Evolutionary conservation across 64 coral and sea anemone species (phyloP), one percentile per base, ranked within the genome.

Genomic region (Anthopleura sola): DNA sequence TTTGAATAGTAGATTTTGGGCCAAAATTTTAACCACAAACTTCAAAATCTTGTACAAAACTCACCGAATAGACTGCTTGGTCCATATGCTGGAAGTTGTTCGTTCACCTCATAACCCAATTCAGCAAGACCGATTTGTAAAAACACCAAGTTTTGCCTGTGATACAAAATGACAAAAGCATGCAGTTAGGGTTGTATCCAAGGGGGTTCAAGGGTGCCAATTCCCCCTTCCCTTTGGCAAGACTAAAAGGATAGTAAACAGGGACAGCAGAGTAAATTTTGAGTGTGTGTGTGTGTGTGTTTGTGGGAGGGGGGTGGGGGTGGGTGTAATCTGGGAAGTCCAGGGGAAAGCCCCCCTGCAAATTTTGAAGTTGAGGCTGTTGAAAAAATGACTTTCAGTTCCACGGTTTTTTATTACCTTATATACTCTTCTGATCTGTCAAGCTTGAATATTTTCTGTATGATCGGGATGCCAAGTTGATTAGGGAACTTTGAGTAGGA

Each of bases 401-500:
- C 39, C 39, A 2, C 50, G 1, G n/a, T n/a, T n/a, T 12, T 12
- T 69, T 10, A 23, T 80, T 81, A 91, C 89, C 83, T 85, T 37
- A 85, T 78, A 29, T 91, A 85, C 47, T 86, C 55, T 11, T 78
- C 57, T 26, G 78, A 85, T 44, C 78, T 79, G 68, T 91, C 86
- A 20, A 60, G 48, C 74, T 15, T 60, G 26, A 78, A 75, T 13
- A 0, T 23, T 29, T 81, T 2, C 46, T 78, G 75, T 85, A 91
- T 44, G 31, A 85, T 56, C 17, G 60, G 44, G 34, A 48, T 26
- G 7, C 68, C 29, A 13, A 55, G 54, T n/a, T 44, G 26, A 85
- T 91, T 80, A 3, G 89, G 89, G 28, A 91, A 91, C 58, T 79
- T n/a, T 13, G 89, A 85, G 74, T 66, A 91, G 32, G 89, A 91